Evolutionary conservation across 1,140 invertebrate genomes (phyloP).

Genomic region (Pomacea maculata): DNA sequence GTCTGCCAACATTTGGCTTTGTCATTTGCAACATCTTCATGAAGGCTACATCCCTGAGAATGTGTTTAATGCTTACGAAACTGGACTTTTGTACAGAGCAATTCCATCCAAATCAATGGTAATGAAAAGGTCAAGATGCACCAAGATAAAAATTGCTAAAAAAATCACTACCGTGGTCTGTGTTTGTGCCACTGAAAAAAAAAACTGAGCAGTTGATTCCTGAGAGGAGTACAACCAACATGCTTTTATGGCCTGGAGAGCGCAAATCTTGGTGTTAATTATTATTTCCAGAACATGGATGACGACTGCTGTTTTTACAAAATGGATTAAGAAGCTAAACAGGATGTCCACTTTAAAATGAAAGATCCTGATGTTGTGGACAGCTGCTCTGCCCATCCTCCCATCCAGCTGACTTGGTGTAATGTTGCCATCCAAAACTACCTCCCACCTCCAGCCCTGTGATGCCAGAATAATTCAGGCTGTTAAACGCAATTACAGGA

Average conservation of each 20-base stretch:
- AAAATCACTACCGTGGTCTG: slow-evolving; percentile 36
- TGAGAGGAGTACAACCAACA: slow-evolving; percentile 32
- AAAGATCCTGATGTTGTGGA: slow-evolving; percentile 43
- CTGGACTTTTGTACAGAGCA: slow-evolving; percentile 34
- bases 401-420: slow-evolving; percentile 44
- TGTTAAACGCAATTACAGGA: slow-evolving; percentile 29
- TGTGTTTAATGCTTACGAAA: slow-evolving; percentile 46
- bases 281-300: slow-evolving; percentile 67
- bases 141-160: slow-evolving; percentile 35
- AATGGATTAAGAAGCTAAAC: slow-evolving; percentile 28
- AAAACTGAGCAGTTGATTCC: slow-evolving; percentile 39
- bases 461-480: slow-evolving; percentile 33
- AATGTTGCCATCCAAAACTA: slow-evolving; percentile 61
- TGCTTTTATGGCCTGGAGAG: slow-evolving; percentile 40
- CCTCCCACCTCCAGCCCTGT: slow-evolving; percentile 29
- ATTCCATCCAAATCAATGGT: slow-evolving; percentile 38
- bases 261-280: slow-evolving; percentile 26
- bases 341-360: slow-evolving; percentile 17
- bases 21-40: neutral
- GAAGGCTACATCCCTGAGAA: slow-evolving; percentile 1
- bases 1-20: no score
- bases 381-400: slow-evolving; percentile 42
- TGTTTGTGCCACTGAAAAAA: slow-evolving; percentile 37
- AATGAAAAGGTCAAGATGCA: slow-evolving; percentile 22
- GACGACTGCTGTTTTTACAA: slow-evolving; percentile 59